Conservation (phyloP, 2,888 invertebrate species). For the Drosophila atripex region DNA sequence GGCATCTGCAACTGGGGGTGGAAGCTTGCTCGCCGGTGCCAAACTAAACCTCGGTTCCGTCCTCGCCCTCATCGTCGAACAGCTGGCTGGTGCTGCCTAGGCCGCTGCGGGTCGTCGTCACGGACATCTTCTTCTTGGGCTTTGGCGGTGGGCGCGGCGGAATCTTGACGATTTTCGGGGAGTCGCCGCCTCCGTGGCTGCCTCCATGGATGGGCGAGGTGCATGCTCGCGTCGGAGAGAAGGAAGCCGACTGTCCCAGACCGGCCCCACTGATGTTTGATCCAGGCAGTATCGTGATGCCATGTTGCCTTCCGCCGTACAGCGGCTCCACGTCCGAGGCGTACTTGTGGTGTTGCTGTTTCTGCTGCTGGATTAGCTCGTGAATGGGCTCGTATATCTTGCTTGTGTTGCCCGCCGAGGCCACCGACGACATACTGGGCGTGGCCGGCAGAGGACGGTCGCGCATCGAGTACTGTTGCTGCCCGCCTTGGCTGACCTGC, state of each 20-base stretch:
- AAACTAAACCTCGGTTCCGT: constrained; percentile 92
- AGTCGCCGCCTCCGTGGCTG: constrained; percentile 40
- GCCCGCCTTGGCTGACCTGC: constrained; percentile 63
- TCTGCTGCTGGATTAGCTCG: constrained; percentile 77
- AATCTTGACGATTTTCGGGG: constrained; percentile 86
- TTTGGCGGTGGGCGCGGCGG: constrained; percentile 93
- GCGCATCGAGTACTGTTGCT: constrained; percentile 86
- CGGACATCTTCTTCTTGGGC: constrained; percentile 92
- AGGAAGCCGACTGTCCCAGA: constrained; percentile 13
- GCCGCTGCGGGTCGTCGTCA: constrained; percentile 85
- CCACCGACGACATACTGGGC: constrained; percentile 83
- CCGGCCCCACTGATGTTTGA: constrained; percentile 60
- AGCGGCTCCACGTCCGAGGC: constrained; percentile 81
- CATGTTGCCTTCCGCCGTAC: constrained; percentile 78
- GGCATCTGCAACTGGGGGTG: constrained; percentile 32
- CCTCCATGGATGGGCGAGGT: constrained; percentile 34
- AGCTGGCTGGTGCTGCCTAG: constrained; percentile 88
- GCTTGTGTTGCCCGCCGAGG: constrained; percentile 63
- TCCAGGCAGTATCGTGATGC: constrained; percentile 81
- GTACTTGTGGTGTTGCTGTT: constrained; percentile 54
- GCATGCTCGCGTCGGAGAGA: constrained; percentile 31
- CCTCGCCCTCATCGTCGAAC: constrained; percentile 94
- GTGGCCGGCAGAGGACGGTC: constrained; percentile 88
- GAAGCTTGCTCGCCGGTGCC: constrained; percentile 34
- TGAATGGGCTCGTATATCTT: constrained; percentile 83